phyloP scores from a whole-genome alignment of 2,888 invertebrate genomes.

The Mythimna pallens region DNA sequence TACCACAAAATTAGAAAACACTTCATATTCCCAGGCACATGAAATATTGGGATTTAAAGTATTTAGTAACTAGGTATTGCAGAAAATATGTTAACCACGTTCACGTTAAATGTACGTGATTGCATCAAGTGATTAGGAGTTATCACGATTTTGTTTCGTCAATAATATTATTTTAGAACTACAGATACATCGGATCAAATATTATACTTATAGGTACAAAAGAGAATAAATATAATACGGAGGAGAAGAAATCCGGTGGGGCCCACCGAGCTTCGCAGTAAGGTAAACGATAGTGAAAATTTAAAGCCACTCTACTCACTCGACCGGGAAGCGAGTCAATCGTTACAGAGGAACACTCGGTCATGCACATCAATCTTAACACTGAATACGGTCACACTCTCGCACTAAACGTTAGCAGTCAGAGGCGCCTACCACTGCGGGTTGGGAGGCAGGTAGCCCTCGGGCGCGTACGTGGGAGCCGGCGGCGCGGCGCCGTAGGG shows the following conservation, averaged over 20 bases:
- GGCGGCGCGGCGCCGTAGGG: constrained; percentile 67
- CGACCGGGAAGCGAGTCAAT: constrained; percentile 57
- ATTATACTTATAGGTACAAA: constrained; percentile 50
- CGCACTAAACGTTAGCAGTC: constrained; percentile 53
- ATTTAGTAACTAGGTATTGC: constrained; percentile 18
- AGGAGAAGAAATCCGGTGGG: constrained; percentile 44
- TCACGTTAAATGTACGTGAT: constrained; percentile 29
- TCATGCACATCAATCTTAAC: constrained; percentile 57
- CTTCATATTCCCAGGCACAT: constrained; percentile 15
- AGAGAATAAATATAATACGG: constrained; percentile 65
- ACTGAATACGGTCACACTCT: constrained; percentile 57
- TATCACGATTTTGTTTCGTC: constrained; percentile 25
- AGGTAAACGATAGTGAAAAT: constrained; percentile 57
- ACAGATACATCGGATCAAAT: constrained; percentile 42
- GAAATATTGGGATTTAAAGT: constrained; percentile 26
- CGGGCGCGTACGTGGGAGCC: constrained; percentile 73
- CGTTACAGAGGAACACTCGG: constrained; percentile 49
- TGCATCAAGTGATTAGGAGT: constrained; percentile 24
- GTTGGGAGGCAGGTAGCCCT: constrained; percentile 83
- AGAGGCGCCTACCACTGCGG: constrained; percentile 82
- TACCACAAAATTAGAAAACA: constrained; percentile 44
- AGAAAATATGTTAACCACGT: constrained; percentile 35
- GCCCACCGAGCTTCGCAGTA: constrained; percentile 54
- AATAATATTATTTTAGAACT: constrained; percentile 35
- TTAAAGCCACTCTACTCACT: constrained; percentile 72